These are phyloP conservation scores for Caprella mutica DNA, from an alignment of 2,888 invertebrate genomes.

Conservation along the genomic window DNA sequence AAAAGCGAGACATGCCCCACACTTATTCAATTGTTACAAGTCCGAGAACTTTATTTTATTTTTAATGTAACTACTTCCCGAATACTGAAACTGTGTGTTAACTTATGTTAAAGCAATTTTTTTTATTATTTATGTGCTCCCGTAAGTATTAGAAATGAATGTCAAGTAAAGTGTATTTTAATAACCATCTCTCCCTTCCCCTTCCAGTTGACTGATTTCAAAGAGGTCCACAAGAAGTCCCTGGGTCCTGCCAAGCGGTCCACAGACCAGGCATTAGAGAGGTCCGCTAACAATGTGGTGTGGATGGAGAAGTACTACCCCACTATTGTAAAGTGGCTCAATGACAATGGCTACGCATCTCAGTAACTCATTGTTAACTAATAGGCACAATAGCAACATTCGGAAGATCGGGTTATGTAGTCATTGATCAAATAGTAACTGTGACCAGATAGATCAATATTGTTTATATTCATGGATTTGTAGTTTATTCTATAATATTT, in stretches of 20 bases:
- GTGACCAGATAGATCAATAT: too few relatives aligned
- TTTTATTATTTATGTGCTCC: not conserved
- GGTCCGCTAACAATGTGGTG: conserved; percentile 39
- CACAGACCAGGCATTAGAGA: conserved; percentile 41
- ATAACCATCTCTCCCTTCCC: not conserved
- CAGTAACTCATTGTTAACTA: too few relatives aligned
- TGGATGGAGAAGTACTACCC: conserved; percentile 41
- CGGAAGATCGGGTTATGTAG: too few relatives aligned
- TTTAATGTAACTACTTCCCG: too few relatives aligned
- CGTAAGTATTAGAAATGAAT: not conserved
- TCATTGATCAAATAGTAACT: too few relatives aligned
- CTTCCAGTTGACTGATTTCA: not conserved
- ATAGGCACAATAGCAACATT: too few relatives aligned
- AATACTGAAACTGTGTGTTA: too few relatives aligned
- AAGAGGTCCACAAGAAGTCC: not conserved
- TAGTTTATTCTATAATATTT: too few relatives aligned
- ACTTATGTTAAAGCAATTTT: not conserved
- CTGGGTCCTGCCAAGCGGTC: conserved; percentile 30
- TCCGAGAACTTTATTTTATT: too few relatives aligned
- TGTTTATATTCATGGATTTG: too few relatives aligned
- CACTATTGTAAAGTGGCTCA: conserved; percentile 5
- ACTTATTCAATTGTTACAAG: too few relatives aligned
- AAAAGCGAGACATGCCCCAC: too few relatives aligned
- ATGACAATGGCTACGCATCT: not conserved
- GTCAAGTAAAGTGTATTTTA: not conserved